Evolutionary conservation across 1,140 invertebrate species (phyloP).

Genomic region (Semibalanus balanoides): DNA sequence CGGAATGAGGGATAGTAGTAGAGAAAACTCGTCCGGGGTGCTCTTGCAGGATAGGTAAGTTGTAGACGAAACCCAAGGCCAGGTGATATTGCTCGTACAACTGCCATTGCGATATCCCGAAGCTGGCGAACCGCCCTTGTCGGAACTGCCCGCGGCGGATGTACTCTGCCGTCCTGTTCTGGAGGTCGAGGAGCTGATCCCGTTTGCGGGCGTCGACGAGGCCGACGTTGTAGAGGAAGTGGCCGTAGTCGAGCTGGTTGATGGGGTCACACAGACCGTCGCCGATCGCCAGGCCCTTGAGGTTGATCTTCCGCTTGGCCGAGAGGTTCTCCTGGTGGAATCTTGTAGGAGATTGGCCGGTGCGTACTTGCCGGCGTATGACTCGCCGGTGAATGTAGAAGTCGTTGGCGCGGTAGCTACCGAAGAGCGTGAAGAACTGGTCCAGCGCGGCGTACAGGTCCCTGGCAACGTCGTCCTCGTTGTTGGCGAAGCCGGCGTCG

Average conservation of each 20-base stretch:
- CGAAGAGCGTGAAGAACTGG: too few species aligned
- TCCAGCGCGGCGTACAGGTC: too few species aligned
- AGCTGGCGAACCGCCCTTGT: background rate
- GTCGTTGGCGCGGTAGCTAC: too few species aligned
- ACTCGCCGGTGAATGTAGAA: too few species aligned
- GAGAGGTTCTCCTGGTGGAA: background rate
- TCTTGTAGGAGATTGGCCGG: background rate
- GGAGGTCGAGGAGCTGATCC: conserved; percentile 39
- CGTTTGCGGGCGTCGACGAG: conserved; percentile 50
- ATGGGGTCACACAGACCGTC: conserved; percentile 69
- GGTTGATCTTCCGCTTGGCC: background rate
- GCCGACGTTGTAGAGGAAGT: conserved; percentile 67
- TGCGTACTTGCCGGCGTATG: background rate
- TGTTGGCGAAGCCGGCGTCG: too few species aligned
- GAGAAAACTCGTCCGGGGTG: background rate
- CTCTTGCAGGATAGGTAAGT: background rate
- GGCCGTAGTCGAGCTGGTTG: conserved; percentile 59
- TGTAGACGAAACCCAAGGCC: background rate
- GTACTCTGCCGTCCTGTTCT: background rate
- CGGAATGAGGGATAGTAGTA: background rate
- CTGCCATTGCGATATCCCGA: background rate
- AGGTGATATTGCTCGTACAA: background rate
- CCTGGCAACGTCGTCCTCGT: too few species aligned
- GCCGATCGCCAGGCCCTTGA: conserved; percentile 53
- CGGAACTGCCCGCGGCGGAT: background rate